Base-by-base conservation (phyloP, 2,113 vertebrate genomes). In the Pachypanchax playfairii region DNA sequence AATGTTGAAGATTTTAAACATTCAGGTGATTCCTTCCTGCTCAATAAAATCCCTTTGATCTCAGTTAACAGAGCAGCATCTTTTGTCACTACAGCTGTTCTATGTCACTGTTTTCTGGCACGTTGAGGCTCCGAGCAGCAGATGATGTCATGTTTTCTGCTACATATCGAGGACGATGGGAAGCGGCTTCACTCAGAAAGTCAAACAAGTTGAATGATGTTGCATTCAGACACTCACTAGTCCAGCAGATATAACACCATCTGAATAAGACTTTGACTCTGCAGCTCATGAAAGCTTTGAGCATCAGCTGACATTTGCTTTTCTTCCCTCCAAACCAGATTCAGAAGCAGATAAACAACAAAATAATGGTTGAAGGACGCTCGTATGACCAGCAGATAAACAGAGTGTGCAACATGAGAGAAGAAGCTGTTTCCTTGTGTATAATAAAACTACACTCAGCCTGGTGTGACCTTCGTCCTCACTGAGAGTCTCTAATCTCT, bases 81-180 rank as follows among this genome's bases (percentile, higher is more conserved):
- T 68, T 52, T 49, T 33, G 43, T 66, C 50, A 41, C n/a, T n/a
- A n/a, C n/a, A n/a, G n/a, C n/a, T n/a, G n/a, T n/a, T n/a, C n/a
- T n/a, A n/a, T n/a, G n/a, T n/a, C n/a, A n/a, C n/a, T n/a, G 56
- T 14, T 55, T 55, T 57, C 54, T 35, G 22, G 53, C 13, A 28
- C 53, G 56, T n/a, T 3, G n/a, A 72, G 13, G 61, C 71, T 54
- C 49, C 14, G 63, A 78, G 70, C 69, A 75, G 52, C 31, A 64
- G 73, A 55, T 11, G 52, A 68, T 67, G 8, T 21, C 22, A 15
- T 13, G 48, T 57, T 61, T 72, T 65, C 47, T 78, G 62, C 54
- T 39, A 43, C 46, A 53, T 12, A 33, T 5, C 3, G 12, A 33
- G 31, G 31, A 11, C 2, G 31, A 33, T n/a, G n/a, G n/a, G n/a